phyloP scores from a whole-genome alignment of 2,888 invertebrate species.

The Drosophila fulvimacula region DNA sequence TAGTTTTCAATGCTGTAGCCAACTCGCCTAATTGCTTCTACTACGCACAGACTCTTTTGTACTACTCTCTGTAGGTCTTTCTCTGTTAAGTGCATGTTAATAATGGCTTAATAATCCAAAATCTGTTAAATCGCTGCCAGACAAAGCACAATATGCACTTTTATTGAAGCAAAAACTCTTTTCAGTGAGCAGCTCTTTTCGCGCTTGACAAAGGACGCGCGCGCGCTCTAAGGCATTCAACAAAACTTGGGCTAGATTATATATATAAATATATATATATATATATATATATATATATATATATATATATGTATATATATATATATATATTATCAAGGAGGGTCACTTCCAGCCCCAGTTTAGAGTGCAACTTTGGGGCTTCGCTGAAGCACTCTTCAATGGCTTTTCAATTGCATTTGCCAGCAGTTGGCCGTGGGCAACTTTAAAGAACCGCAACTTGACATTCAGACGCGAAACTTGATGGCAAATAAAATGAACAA shows the following conservation, averaged over 20 bases:
- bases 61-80: neutral
- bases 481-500: constrained; percentile 47
- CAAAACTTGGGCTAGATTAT: neutral
- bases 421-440: constrained; percentile 32
- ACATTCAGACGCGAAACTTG: constrained; percentile 41
- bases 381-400: constrained; percentile 56
- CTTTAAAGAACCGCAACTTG: constrained; percentile 40
- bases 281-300: constrained; percentile 1
- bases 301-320: neutral
- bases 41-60: neutral
- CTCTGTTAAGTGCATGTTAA: constrained; percentile 10
- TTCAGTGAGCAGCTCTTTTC: constrained; percentile 8
- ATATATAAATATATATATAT: neutral
- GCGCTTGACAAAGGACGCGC: constrained; percentile 19
- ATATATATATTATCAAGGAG: constrained; percentile 13
- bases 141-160: constrained; percentile 29
- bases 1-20: neutral
- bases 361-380: constrained; percentile 21
- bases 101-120: constrained; percentile 15
- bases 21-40: neutral
- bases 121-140: constrained; percentile 19
- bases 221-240: constrained; percentile 19
- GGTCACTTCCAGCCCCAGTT: constrained; percentile 11
- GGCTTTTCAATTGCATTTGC: constrained; percentile 71
- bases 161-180: constrained; percentile 24